These are phyloP conservation scores for Aphelenchoides fujianensis DNA, from an alignment of 1,140 invertebrate genomes.

Conservation along the genomic window DNA sequence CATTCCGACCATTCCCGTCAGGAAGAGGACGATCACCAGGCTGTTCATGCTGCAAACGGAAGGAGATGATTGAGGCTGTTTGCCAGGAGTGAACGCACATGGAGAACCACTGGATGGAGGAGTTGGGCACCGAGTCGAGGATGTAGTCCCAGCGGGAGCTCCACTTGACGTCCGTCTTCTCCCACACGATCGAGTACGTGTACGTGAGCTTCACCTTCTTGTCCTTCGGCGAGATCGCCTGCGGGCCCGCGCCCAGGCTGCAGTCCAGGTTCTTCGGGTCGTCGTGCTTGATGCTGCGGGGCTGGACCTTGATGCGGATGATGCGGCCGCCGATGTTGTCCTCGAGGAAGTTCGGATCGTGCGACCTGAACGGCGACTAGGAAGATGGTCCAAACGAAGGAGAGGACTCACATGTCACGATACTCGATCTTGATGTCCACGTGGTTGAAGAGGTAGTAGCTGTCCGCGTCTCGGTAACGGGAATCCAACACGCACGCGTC, in stretches of 20 bases:
- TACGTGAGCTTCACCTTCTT: conserved; percentile 74
- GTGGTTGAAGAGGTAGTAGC: conserved; percentile 92
- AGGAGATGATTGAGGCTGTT: conserved; percentile 69
- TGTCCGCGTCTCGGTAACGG: conserved; percentile 67
- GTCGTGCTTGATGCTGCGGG: conserved; percentile 67
- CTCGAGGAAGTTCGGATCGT: conserved; percentile 70
- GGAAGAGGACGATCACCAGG: conserved; percentile 69
- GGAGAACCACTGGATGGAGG: conserved; percentile 97
- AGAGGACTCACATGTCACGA: conserved; percentile 70
- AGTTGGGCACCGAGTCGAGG: conserved; percentile 92
- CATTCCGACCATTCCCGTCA: conserved; percentile 96
- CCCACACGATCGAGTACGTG: conserved; percentile 81
- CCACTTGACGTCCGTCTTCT: conserved; percentile 87
- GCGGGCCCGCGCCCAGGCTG: conserved; percentile 64
- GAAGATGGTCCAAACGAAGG: conserved; percentile 65
- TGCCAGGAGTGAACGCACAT: conserved; percentile 12
- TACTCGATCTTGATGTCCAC: conserved; percentile 88
- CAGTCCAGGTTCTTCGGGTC: conserved; percentile 66
- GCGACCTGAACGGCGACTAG: conserved; percentile 70
- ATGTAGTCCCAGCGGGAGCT: conserved; percentile 99
- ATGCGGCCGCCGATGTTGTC: conserved; percentile 79
- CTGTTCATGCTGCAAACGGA: conserved; percentile 78
- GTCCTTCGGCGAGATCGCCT: conserved; percentile 69
- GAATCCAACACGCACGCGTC: conserved; percentile 70
- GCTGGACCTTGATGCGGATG: conserved; percentile 77